A percentile compares a stretch with the other conserved stretches of the same genome.
Evolutionary conservation across 2,113 vertebrate species (phyloP).

Genomic region (Arothron firmamentum): DNA sequence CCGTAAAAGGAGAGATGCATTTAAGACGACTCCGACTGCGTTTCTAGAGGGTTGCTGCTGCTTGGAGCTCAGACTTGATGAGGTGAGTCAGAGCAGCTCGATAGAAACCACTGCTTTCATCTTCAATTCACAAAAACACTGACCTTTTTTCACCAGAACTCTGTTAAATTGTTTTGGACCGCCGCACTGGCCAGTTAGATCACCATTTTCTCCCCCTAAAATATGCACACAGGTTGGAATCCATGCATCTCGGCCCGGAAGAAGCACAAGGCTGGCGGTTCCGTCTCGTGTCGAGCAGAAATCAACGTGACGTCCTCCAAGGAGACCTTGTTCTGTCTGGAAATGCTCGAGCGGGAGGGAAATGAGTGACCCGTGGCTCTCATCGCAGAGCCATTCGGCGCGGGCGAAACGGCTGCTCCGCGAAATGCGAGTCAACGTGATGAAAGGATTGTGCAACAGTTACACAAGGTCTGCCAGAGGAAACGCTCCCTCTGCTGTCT

Average conservation of each 20-base stretch:
- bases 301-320: slow-evolving; percentile 15
- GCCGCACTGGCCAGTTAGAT: no score
- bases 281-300: slow-evolving; percentile 18
- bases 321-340: slow-evolving; percentile 21
- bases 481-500: slow-evolving; percentile 1
- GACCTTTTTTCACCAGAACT: not conserved
- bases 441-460: slow-evolving; percentile 47
- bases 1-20: no score
- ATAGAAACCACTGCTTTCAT: no score
- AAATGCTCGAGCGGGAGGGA: slow-evolving; percentile 17
- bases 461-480: slow-evolving; percentile 23
- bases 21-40: no score
- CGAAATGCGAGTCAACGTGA: slow-evolving; percentile 32
- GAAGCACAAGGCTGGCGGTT: not conserved
- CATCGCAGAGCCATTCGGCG: slow-evolving; percentile 16
- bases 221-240: not conserved
- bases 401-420: slow-evolving; percentile 29
- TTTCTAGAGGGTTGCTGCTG: no score
- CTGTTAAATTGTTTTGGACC: not conserved
- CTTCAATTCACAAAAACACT: no score
- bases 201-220: no score
- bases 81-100: no score
- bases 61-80: no score
- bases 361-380: slow-evolving; percentile 22
- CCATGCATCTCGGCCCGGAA: not conserved